Percentiles rank a stretch among this genome's conserved stretches.
phyloP scores from a whole-genome alignment of 2,797 vertebrate genomes.

The Phylloscopus collybita region DNA sequence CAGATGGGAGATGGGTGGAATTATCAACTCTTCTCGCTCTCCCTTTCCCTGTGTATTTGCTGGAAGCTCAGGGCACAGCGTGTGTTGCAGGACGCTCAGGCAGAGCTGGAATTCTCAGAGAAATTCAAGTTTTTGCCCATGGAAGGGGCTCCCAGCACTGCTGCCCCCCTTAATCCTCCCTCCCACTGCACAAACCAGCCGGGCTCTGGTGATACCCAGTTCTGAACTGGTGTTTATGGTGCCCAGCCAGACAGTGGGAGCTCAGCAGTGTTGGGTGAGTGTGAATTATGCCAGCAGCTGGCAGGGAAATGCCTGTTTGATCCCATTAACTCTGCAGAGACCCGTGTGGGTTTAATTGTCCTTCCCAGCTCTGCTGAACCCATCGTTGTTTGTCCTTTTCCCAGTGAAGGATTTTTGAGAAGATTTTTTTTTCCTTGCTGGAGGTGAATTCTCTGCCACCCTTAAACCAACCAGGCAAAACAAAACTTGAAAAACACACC shows the following conservation, averaged over 20 bases:
- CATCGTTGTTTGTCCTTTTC: not conserved
- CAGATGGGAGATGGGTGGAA: not conserved
- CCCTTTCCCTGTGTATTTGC: not conserved
- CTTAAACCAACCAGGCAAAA: not conserved
- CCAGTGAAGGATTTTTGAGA: not conserved
- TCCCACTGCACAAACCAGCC: not conserved
- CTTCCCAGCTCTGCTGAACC: not conserved
- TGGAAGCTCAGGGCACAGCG: not conserved
- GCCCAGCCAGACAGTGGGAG: not conserved
- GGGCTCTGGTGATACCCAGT: not conserved
- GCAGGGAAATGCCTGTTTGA: not conserved
- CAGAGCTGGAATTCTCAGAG: not conserved
- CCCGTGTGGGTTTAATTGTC: not conserved
- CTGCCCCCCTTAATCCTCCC: not conserved
- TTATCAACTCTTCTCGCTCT: not conserved
- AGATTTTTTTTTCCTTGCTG: not conserved
- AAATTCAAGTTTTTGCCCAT: not conserved
- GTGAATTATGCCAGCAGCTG: not conserved
- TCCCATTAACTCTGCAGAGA: not conserved
- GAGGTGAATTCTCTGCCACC: not conserved
- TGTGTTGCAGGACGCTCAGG: not conserved
- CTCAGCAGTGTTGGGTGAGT: not conserved
- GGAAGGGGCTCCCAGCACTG: not conserved
- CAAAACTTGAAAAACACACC: accelerated
- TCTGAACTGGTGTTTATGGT: not conserved